Conservation (phyloP, 2,113 vertebrate species). For the Gambusia holbrooki region DNA sequence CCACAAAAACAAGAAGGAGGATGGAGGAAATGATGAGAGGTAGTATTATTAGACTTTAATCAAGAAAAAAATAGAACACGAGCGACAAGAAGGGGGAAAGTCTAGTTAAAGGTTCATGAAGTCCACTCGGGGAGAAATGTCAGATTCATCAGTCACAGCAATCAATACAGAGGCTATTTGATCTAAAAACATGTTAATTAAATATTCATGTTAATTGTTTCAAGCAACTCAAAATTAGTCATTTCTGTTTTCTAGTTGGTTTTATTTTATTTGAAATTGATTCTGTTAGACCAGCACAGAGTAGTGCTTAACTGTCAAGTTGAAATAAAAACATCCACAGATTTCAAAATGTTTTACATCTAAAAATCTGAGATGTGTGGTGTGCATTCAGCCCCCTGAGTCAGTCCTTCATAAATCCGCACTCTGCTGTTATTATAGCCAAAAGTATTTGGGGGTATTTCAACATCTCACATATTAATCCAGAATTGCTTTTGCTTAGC, state of each 20-base stretch:
- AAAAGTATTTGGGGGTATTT: neutral
- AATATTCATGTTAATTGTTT: neutral
- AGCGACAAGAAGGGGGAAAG: neutral
- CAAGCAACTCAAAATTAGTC: neutral
- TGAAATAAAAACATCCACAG: neutral
- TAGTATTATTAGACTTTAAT: slow-evolving; percentile 21
- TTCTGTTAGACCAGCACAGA: neutral
- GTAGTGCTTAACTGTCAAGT: neutral
- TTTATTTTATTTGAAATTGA: neutral
- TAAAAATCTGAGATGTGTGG: too few species aligned
- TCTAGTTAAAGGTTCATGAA: slow-evolving; percentile 10
- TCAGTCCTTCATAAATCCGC: neutral
- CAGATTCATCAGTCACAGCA: slow-evolving; percentile 14
- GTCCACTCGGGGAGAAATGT: slow-evolving; percentile 8
- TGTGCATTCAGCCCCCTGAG: neutral
- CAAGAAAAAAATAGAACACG: slow-evolving; percentile 13
- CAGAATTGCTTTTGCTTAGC: too few species aligned
- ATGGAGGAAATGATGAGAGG: slow-evolving; percentile 21
- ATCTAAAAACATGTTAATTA: neutral
- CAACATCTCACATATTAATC: neutral
- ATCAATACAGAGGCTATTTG: slow-evolving; percentile 4
- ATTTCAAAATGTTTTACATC: too few species aligned
- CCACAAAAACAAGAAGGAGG: slow-evolving; percentile 27
- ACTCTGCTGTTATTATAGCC: neutral
- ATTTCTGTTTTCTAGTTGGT: neutral